A percentile compares a stretch with the other conserved stretches of the same genome.
phyloP scores from a whole-genome alignment of 2,888 invertebrate genomes.

The Dinocampus coccinellae region DNA sequence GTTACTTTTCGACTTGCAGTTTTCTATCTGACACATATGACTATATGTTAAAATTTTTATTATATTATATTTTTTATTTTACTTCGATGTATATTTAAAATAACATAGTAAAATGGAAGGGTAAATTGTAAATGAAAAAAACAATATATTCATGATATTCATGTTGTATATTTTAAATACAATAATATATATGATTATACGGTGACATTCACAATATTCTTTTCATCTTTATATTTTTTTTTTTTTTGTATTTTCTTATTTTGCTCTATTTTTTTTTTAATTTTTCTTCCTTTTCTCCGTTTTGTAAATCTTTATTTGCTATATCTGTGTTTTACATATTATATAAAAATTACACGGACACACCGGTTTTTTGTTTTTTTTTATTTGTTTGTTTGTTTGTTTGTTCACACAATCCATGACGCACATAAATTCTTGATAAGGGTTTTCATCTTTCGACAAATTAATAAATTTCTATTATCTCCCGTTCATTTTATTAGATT shows the following conservation, averaged over 20 bases:
- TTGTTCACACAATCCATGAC: neutral
- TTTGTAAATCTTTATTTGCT: slow-evolving; percentile 21
- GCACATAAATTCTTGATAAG: neutral
- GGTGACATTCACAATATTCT: slow-evolving; percentile 13
- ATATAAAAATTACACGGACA: slow-evolving; percentile 42
- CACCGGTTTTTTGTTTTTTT: neutral
- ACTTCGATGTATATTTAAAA: neutral
- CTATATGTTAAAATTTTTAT: neutral
- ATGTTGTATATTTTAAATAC: slow-evolving; percentile 15
- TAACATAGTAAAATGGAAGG: neutral
- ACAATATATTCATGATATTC: slow-evolving; percentile 10
- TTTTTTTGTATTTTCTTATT: neutral
- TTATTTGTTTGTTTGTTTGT: neutral
- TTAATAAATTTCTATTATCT: neutral
- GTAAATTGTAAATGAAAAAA: neutral
- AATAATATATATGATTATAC: slow-evolving; percentile 12
- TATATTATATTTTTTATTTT: neutral
- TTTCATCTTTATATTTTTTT: slow-evolving; percentile 23
- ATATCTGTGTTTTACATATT: slow-evolving; percentile 1
- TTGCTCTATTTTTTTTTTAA: slow-evolving; percentile 11
- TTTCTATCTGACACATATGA: slow-evolving; percentile 9
- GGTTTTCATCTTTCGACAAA: neutral
- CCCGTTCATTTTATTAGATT: neutral
- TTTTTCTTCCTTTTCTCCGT: slow-evolving; percentile 6
- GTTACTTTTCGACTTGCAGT: slow-evolving; percentile 24